Evolutionary conservation across 2,888 invertebrate genomes (phyloP).

Genomic region (Neoaliturus tenellus): DNA sequence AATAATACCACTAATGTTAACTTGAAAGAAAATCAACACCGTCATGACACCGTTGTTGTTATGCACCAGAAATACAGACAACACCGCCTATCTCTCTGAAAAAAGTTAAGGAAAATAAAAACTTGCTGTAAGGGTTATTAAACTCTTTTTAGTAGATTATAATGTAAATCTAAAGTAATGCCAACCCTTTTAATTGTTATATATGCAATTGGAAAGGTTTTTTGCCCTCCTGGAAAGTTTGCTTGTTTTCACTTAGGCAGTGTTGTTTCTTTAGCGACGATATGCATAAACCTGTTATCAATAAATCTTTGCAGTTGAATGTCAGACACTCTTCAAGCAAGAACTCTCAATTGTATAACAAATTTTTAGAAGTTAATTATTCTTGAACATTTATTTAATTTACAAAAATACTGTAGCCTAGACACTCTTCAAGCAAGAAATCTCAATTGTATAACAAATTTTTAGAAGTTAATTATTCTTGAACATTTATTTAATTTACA

Average conservation of each 20-base stretch:
- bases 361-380: no score
- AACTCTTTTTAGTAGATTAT: not conserved
- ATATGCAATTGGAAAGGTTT: not conserved
- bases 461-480: no score
- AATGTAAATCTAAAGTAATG: constrained; percentile 7
- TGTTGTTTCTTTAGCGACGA: not conserved
- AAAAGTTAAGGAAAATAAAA: not conserved
- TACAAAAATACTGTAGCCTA: no score
- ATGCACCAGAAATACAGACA: not conserved
- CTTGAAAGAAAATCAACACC: not conserved
- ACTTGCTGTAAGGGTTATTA: not conserved
- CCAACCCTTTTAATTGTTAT: not conserved
- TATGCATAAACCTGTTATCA: no score
- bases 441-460: no score
- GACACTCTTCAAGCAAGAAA: no score
- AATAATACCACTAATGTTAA: not conserved
- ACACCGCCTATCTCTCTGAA: constrained; percentile 2
- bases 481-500: no score
- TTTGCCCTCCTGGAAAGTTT: not conserved
- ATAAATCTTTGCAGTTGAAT: no score
- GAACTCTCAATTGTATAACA: no score
- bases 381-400: no score
- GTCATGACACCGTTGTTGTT: no score
- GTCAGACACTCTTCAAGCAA: no score
- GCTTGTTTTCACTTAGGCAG: not conserved